phyloP scores from a whole-genome alignment of 2,113 vertebrate species.

The Grammomys dolichurus region DNA sequence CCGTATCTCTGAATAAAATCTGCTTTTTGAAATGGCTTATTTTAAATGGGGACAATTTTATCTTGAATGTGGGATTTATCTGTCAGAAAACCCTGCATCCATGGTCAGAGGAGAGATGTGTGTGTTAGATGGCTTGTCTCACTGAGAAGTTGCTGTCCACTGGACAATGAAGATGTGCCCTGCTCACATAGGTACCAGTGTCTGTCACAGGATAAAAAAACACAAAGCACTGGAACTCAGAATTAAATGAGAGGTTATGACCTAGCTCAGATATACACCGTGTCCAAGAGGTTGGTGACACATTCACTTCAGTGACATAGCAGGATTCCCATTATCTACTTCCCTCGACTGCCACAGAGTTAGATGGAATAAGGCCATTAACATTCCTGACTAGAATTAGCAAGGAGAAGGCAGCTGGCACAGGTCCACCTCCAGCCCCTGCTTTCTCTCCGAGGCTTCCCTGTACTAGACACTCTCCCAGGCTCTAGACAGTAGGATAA shows the following conservation, averaged over 20 bases:
- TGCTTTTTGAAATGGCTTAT: neutral
- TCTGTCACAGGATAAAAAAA: neutral
- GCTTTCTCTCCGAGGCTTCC: accelerated
- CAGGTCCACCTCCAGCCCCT: neutral
- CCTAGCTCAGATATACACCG: no score
- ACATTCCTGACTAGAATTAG: neutral
- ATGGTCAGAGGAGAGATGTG: neutral
- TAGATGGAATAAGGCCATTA: neutral
- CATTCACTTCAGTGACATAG: neutral
- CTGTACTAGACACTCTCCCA: neutral
- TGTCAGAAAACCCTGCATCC: slow-evolving; percentile 15
- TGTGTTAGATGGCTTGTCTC: neutral
- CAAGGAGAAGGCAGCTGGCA: neutral
- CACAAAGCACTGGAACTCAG: neutral
- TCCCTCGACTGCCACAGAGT: neutral
- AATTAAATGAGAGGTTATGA: neutral
- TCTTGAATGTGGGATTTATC: neutral
- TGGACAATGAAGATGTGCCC: neutral
- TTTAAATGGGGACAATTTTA: neutral
- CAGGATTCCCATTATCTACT: neutral
- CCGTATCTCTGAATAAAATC: neutral
- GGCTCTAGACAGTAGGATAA: neutral
- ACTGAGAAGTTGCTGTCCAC: neutral
- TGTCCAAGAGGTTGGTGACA: neutral
- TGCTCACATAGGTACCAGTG: neutral